Conservation (phyloP, 92 coral and sea anemone species). For the Diadumene lineata region DNA sequence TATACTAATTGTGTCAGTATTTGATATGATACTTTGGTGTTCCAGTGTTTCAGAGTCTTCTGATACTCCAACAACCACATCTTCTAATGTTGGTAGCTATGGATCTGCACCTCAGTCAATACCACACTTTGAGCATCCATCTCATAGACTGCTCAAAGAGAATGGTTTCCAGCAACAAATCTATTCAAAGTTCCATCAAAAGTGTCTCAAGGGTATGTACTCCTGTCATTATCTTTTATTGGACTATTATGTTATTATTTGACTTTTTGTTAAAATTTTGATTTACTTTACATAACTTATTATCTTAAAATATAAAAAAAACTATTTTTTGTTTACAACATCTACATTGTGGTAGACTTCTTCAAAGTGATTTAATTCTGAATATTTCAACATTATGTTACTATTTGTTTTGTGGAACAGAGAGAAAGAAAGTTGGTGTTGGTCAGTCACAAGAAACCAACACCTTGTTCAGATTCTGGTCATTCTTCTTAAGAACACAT, state of each 20-base stretch:
- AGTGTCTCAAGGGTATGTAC: constrained; percentile 84
- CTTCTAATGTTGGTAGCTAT: constrained; percentile 60
- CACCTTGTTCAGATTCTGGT: constrained; percentile 97
- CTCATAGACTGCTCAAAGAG: constrained; percentile 87
- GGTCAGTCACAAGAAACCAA: constrained; percentile 99
- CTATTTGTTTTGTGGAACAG: constrained; percentile 40
- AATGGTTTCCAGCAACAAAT: constrained; percentile 95
- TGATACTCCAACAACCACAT: constrained; percentile 17
- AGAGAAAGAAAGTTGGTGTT: constrained; percentile 88
- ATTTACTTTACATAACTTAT: neutral
- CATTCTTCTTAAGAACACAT: constrained; percentile 90
- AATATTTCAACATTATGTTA: too few species aligned
- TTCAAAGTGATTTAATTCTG: too few species aligned
- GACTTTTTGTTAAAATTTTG: neutral
- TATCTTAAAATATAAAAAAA: too few species aligned
- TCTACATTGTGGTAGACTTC: too few species aligned
- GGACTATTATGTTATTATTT: neutral
- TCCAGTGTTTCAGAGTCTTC: constrained; percentile 24
- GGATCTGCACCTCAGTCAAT: constrained; percentile 95
- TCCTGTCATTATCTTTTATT: neutral
- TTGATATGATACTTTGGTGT: neutral
- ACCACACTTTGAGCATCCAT: constrained; percentile 99
- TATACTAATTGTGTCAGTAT: too few species aligned
- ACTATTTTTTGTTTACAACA: too few species aligned
- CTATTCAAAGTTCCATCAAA: constrained; percentile 84